Evolutionary conservation across 2,888 invertebrate genomes (phyloP).

Genomic region (Drosophila lutescens): DNA sequence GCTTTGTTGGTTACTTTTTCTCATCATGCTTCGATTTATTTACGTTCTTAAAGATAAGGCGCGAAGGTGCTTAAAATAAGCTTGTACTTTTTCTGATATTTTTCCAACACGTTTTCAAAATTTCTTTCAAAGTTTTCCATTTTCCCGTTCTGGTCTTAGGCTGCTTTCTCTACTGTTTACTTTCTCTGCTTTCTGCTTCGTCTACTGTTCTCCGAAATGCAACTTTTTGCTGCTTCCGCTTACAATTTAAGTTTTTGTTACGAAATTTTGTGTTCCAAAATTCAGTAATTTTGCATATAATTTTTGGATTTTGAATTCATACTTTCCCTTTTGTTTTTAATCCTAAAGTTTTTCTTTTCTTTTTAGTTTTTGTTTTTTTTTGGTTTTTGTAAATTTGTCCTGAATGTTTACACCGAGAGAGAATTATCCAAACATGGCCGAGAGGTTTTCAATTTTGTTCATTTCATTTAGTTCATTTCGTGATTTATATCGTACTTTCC

Average conservation of each 20-base stretch:
- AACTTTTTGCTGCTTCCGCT: slow-evolving; percentile 47
- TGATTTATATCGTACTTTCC: slow-evolving; percentile 49
- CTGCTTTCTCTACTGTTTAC: slow-evolving; percentile 55
- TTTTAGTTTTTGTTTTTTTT: slow-evolving; percentile 55
- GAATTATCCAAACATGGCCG: slow-evolving; percentile 84
- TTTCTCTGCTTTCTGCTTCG: slow-evolving; percentile 41
- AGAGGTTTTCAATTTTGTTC: slow-evolving; percentile 78
- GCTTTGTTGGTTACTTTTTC: slow-evolving; percentile 62
- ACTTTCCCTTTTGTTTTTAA: slow-evolving; percentile 49
- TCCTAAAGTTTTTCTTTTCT: slow-evolving; percentile 65
- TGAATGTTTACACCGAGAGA: slow-evolving; percentile 84
- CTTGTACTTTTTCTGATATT: slow-evolving; percentile 89
- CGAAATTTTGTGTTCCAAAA: slow-evolving; percentile 81
- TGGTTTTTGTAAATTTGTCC: slow-evolving; percentile 74
- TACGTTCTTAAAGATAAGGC: slow-evolving; percentile 88
- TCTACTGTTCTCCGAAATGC: slow-evolving; percentile 34
- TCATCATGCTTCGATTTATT: slow-evolving; percentile 84
- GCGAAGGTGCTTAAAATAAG: slow-evolving; percentile 90
- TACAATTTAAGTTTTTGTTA: slow-evolving; percentile 71
- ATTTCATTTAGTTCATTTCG: slow-evolving; percentile 69
- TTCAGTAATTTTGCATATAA: slow-evolving; percentile 80
- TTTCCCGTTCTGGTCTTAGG: slow-evolving; percentile 41
- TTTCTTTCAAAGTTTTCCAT: slow-evolving; percentile 73
- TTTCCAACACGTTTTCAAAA: slow-evolving; percentile 79
- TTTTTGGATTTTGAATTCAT: slow-evolving; percentile 73